Percentiles rank a stretch among this genome's conserved stretches.
phyloP scores from a whole-genome alignment of 92 coral and sea anemone species.

The Montipora capitata region DNA sequence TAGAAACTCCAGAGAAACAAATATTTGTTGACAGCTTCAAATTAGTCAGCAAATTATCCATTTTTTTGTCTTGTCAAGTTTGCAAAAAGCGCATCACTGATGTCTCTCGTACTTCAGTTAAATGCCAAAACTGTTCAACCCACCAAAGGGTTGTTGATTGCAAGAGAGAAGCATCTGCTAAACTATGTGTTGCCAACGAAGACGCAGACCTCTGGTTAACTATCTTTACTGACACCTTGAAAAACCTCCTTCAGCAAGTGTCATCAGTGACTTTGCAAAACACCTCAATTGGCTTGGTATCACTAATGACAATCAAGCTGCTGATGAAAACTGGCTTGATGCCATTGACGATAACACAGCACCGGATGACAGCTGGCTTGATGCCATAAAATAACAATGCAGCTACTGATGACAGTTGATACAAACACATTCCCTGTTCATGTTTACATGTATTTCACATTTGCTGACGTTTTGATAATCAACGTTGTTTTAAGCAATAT shows the following conservation, averaged over 20 bases:
- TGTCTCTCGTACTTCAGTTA: conserved; percentile 1
- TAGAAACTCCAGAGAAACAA: conserved; percentile 1
- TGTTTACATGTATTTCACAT: not conserved
- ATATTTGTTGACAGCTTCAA: conserved; percentile 22
- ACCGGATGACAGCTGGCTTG: not conserved
- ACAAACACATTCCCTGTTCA: not conserved
- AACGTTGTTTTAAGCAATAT: not conserved
- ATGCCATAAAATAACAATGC: not conserved
- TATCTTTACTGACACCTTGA: conserved; percentile 25
- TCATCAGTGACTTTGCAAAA: no score
- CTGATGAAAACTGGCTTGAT: not conserved
- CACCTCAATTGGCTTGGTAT: no score
- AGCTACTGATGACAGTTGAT: not conserved
- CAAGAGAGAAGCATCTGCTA: conserved; percentile 45
- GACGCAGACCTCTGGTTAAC: conserved; percentile 46
- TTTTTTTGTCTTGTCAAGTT: conserved; percentile 24
- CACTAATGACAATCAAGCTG: not conserved
- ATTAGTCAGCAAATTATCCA: conserved; percentile 29
- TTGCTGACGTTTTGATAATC: conserved; percentile 3
- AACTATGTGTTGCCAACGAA: conserved; percentile 34
- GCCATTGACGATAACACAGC: not conserved
- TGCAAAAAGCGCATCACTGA: conserved; percentile 43
- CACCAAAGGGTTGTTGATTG: conserved; percentile 25
- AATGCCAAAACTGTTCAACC: conserved; percentile 21
- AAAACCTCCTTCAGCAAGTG: not conserved